Evolutionary conservation across 2,797 vertebrate genomes (phyloP), one percentile per base, ranked within the genome.

Genomic region (Pipistrellus pipistrellus): DNA sequence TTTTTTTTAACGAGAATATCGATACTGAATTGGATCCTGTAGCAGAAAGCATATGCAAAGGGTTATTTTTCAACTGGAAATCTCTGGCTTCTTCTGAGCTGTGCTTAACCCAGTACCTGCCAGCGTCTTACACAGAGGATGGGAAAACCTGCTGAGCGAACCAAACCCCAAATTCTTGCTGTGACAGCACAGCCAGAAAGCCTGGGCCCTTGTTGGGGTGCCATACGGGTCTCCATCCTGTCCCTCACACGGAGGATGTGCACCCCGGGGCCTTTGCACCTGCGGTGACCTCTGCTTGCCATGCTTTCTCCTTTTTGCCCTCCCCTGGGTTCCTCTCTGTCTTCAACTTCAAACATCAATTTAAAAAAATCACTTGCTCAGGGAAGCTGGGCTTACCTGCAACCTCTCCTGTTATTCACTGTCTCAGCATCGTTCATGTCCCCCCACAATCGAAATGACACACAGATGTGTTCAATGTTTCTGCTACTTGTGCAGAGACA

Each of bases 11-110:
- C 0, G 86, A 98, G 98, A 96, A 97, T 97, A 98, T 98, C 98
- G 80, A 98, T 98, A 98, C 96, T 96, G 98, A 98, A 97, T 98
- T 98, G 97, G 97, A 98, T 98, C 97, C 94, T 97, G 94, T 88
- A 96, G 98, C 96, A 97, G 97, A 98, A 98, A 98, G 98, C 96
- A 98, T 97, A 98, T 98, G 97, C 98, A 98, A 97, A 98, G 97
- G 98, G 97, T 98, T 98, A 97, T 96, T 92, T 93, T 98, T 98
- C 98, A 95, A 94, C 96, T 97, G 95, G 90, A 97, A 98, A 97
- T 96, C 97, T 97, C 97, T 92, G 92, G 95, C 96, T 97, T 95
- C 97, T 97, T 97, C 94, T 90, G 94, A 98, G 97, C 94, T 51
- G 94, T 95, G 88, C 84, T 98, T 98, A 98, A 98, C 96, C 97